Conservation (phyloP, 2,888 invertebrate genomes). For the Lochmaea crataegi region DNA sequence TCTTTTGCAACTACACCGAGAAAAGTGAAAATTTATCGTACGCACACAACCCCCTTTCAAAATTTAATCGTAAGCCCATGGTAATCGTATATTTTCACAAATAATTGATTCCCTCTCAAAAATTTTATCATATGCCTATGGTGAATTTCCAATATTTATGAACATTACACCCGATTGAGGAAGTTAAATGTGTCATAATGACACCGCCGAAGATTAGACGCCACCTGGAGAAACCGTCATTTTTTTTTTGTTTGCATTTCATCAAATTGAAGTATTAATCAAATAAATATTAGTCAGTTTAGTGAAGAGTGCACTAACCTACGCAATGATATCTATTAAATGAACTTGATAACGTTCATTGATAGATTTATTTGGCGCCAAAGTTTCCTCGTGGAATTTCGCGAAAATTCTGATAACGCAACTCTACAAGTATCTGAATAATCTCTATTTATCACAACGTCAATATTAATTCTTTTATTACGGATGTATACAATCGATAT, state of each 20-base stretch:
- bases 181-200: not conserved
- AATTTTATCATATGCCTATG: no score
- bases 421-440: not conserved
- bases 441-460: not conserved
- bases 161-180: no score
- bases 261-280: not conserved
- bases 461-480: not conserved
- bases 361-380: slow-evolving; percentile 9
- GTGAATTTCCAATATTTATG: no score
- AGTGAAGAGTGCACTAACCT: slow-evolving; percentile 16
- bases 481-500: slow-evolving; percentile 8
- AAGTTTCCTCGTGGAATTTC: slow-evolving; percentile 1
- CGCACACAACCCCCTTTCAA: no score
- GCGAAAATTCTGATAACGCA: slow-evolving; percentile 1
- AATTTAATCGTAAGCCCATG: no score
- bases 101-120: no score
- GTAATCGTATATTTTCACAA: no score
- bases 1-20: no score
- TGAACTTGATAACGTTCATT: not conserved
- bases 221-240: not conserved
- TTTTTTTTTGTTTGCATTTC: not conserved
- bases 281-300: slow-evolving; percentile 25
- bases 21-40: no score
- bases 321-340: slow-evolving; percentile 4
- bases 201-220: not conserved